Evolutionary conservation across 2,113 vertebrate species (phyloP).

Genomic region (Thamnophis sirtalis): DNA sequence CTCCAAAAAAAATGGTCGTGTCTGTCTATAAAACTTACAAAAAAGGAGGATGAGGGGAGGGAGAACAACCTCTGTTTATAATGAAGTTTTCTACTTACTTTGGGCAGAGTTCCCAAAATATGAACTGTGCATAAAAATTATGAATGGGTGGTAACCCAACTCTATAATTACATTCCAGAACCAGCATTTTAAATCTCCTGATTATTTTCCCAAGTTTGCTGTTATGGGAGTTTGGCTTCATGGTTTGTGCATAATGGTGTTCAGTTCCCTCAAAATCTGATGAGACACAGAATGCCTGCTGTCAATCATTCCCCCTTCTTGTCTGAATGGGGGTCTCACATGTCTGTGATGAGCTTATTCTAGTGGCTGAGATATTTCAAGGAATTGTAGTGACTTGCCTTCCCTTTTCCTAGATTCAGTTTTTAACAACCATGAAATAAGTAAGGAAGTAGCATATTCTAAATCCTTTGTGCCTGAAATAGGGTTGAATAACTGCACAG

Average conservation of each 20-base stretch:
- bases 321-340: neutral
- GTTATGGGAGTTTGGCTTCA: neutral
- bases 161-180: neutral
- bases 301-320: neutral
- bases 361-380: neutral
- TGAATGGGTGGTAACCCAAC: neutral
- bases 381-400: neutral
- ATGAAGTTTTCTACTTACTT: neutral
- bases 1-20: neutral
- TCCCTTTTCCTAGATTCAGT: neutral
- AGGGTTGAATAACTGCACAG: neutral
- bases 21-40: neutral
- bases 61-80: neutral
- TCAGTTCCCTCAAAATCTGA: neutral
- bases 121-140: neutral
- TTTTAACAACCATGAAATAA: neutral
- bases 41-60: neutral
- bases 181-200: neutral
- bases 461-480: neutral
- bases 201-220: neutral
- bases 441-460: neutral
- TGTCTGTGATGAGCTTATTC: too few relatives aligned
- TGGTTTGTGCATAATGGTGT: neutral
- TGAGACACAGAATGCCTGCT: neutral
- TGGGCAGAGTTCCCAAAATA: slow-evolving; percentile 5